Evolutionary conservation across 1,140 invertebrate species (phyloP), one percentile per base, ranked within the genome.

Genomic region (Cotesia vestalis): DNA sequence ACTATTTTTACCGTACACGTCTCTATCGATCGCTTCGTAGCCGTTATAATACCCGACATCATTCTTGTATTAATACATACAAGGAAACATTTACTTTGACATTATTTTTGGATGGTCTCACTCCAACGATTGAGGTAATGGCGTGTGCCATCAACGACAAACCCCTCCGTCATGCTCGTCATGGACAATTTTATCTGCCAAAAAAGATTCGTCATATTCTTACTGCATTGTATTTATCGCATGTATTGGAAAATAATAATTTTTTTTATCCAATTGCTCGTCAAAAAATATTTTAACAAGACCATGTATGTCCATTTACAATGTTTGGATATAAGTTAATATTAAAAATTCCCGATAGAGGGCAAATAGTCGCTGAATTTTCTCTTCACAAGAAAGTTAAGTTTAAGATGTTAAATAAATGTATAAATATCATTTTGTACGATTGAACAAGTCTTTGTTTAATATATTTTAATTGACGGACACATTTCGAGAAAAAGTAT

Each of bases 91-190:
- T 57, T 36, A 69, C 55, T 69, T 60, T 46, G 67, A 69, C 67
- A 51, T 36, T 17, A 34, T 35, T 35, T 17, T 53, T 34, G 34
- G 40, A 59, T 53, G 12, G 12, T 51, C 61, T 51, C 62, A 64
- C 11, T 27, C 75, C 75, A 76, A 79, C 78, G 76, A 77, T 80
- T 76, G 78, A 79, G 80, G 82, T 84, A 84, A 83, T 84, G 83
- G 83, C 80, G 81, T 80, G 83, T 84, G 76, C 76, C 76, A 75
- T 73, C 76, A 35, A 55, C 34, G 66, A 55, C 66, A 53, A 75
- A 83, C 77, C 83, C 82, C 81, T 80, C 78, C 79, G 83, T 83
- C 78, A 82, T 79, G 81, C 79, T 77, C 79, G 83, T 83, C 79
- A 82, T 79, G 81, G 80, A 77, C 78, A 78, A 84, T 84, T 84